Base-by-base conservation (phyloP, 2,888 invertebrate species). In the Tetropium fuscum region DNA sequence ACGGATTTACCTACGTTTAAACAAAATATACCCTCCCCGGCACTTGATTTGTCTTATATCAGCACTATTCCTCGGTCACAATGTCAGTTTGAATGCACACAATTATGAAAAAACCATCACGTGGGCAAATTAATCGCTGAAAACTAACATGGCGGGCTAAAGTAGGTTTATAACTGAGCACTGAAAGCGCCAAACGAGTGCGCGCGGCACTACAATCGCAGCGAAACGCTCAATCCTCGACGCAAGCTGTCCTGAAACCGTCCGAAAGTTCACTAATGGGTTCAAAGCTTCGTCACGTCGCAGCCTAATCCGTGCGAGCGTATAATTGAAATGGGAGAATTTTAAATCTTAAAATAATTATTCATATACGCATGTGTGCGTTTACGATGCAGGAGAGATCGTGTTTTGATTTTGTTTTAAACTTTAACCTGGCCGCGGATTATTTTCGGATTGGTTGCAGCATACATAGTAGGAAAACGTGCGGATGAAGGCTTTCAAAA, bases 271-370 rank as follows among this genome's bases (percentile, higher is more conserved):
- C n/a, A n/a, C n/a, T n/a, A n/a, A n/a, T n/a, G n/a, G n/a, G n/a
- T n/a, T n/a, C n/a, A n/a, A n/a, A n/a, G n/a, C n/a, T n/a, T n/a
- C n/a, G n/a, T n/a, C n/a, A n/a, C n/a, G n/a, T n/a, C n/a, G n/a
- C n/a, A n/a, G n/a, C n/a, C n/a, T n/a, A n/a, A n/a, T n/a, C n/a
- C n/a, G n/a, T 11, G 38, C 45, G 32, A n/a, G n/a, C n/a, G 18
- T 8, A 47, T 34, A 63, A 69, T 66, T 65, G 69, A 73, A 74
- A 71, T 71, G 67, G 72, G 66, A 53, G 58, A 49, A 62, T 72
- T 65, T 66, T 74, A 73, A 72, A 68, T 74, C 75, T 71, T 68
- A 73, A 75, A 75, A 75, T 75, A 75, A 74, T 73, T 72, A 66
- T 66, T 68, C 63, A 63, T 62, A 68, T 53, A 53, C 62, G 68